Percentiles rank a stretch among this genome's conserved stretches.
phyloP scores from a whole-genome alignment of 2,797 vertebrate genomes.

The Sphenopsis melanotis region DNA sequence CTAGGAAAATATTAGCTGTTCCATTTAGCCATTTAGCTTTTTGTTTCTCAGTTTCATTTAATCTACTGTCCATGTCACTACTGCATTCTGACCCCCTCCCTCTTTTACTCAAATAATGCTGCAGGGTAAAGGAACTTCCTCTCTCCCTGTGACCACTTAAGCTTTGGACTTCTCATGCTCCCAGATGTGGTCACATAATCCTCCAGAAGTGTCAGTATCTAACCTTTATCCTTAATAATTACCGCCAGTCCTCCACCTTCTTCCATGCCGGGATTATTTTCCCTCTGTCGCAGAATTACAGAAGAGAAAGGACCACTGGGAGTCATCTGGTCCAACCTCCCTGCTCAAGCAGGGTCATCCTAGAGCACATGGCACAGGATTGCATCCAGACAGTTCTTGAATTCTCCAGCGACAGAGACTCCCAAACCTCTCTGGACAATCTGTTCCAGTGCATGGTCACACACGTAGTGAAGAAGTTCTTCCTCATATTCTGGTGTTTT shows the following conservation, averaged over 20 bases:
- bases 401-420: background rate
- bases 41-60: background rate
- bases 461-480: background rate
- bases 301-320: background rate
- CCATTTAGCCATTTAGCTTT: background rate
- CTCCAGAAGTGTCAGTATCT: background rate
- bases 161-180: background rate
- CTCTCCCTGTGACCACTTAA: background rate
- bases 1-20: background rate
- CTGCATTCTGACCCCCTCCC: background rate
- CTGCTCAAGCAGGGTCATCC: background rate
- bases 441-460: background rate
- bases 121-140: background rate
- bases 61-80: background rate
- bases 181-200: background rate
- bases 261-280: fast-evolving
- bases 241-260: background rate
- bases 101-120: background rate
- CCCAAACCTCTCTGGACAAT: background rate
- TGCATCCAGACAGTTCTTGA: background rate
- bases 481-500: background rate
- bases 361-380: background rate
- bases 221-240: background rate
- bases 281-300: background rate
- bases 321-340: background rate